Evolutionary conservation across 2,113 vertebrate species (phyloP), one percentile per base, ranked within the genome.

Genomic region (Podilymbus podiceps): DNA sequence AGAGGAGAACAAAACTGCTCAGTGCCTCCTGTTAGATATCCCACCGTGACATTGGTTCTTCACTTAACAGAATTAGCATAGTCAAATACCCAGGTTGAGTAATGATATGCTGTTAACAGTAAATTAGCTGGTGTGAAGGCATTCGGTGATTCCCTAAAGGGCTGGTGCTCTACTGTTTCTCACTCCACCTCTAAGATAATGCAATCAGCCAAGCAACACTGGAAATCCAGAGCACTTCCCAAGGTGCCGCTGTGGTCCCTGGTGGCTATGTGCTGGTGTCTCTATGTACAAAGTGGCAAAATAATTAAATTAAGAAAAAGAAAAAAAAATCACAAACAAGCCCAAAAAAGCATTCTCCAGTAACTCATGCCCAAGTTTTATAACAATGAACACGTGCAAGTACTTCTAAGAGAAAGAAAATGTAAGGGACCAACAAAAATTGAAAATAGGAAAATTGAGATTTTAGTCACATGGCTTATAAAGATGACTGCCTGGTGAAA

Each of bases 31-130:
- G 23, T n/a, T 73, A 64, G 52, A 50, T 38, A 12, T 28, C 23
- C 55, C 59, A 82, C 93, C 76, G 30, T 16, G 20, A 46, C 14
- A 46, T 72, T 23, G 71, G 44, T 64, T 74, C 91, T 88, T 79
- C 31, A 12, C 74, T 88, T 73, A 31, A 72, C 67, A 42, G 40
- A 81, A 90, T 93, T 89, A 93, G 46, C 40, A 69, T 19, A 56
- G 40, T 50, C 58, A 42, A 79, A 68, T 31, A 46, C 42, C 42
- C 60, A 52, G 38, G 53, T 9, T 78, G 47, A 83, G 42, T 47
- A 56, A 44, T 15, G 31, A 56, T 55, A 33, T 5, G 24, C 49
- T 58, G 28, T n/a, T 62, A 83, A 52, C 68, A 63, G 31, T 35
- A 67, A 67, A 68, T 73, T 68, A 68, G 73, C 78, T 42, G 46